Conservation (phyloP, 64 coral and sea anemone species). For the Montipora sp. region DNA sequence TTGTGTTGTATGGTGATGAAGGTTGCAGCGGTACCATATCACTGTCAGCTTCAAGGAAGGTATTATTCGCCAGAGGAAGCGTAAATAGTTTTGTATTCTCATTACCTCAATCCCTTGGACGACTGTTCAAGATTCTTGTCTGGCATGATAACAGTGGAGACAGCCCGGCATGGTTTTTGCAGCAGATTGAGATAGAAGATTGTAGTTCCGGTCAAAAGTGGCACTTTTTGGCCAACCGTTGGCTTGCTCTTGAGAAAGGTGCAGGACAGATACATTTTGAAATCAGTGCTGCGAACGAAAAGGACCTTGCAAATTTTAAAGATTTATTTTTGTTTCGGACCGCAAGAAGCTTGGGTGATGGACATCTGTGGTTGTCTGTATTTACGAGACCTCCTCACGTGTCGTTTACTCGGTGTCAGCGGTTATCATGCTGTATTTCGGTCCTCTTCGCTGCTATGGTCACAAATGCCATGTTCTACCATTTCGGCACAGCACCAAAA, state of each 20-base stretch:
- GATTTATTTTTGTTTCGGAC: constrained; percentile 59
- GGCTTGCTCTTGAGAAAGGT: constrained; percentile 40
- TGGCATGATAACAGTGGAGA: constrained; percentile 72
- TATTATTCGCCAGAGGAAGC: constrained; percentile 65
- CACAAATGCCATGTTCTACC: constrained; percentile 93
- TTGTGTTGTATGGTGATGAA: constrained; percentile 63
- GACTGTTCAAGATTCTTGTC: constrained; percentile 54
- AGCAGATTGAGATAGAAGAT: constrained; percentile 56
- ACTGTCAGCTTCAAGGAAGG: constrained; percentile 44
- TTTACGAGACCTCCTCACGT: constrained; percentile 85
- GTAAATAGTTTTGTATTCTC: constrained; percentile 58
- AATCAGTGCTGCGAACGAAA: constrained; percentile 53
- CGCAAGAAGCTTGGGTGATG: constrained; percentile 52
- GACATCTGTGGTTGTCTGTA: constrained; percentile 74
- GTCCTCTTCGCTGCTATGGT: constrained; percentile 85
- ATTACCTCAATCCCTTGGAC: constrained; percentile 30
- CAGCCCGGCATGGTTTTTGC: constrained; percentile 65
- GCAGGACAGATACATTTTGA: constrained; percentile 26
- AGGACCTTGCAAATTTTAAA: constrained; percentile 66
- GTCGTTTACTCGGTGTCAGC: constrained; percentile 84
- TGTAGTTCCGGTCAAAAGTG: constrained; percentile 10
- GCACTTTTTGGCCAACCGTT: constrained; percentile 59
- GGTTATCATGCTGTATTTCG: constrained; percentile 83
- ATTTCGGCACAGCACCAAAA: constrained; percentile 64
- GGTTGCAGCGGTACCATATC: constrained; percentile 51